These are phyloP conservation scores for Lordiphosa clarofinis DNA, from an alignment of 1,140 invertebrate species.

Conservation along the genomic window DNA sequence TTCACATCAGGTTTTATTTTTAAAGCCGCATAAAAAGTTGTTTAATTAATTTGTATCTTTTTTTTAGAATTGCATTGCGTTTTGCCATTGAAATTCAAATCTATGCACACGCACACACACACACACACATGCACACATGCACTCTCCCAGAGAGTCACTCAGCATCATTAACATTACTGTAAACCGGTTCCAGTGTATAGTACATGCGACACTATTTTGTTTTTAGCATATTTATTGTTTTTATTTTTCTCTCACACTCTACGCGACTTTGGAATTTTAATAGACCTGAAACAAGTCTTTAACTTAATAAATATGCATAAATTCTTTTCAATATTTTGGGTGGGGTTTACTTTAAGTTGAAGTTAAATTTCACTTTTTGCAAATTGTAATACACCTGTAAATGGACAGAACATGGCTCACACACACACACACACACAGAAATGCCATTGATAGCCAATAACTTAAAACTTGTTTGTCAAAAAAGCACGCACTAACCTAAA, in stretches of 20 bases:
- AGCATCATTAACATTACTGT: conserved; percentile 57
- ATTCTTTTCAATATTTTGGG: conserved; percentile 17
- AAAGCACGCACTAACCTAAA: conserved; percentile 59
- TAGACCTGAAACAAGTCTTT: conserved; percentile 42
- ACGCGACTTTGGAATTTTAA: conserved; percentile 42
- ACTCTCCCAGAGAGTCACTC: conserved; percentile 15
- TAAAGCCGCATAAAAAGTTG: conserved; percentile 21
- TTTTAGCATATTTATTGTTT: conserved; percentile 23
- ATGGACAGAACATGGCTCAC: conserved; percentile 19
- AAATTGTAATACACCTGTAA: conserved; percentile 22
- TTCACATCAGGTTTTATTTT: conserved; percentile 19
- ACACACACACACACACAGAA: conserved; percentile 2
- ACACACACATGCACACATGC: background rate
- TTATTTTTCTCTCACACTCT: conserved; percentile 27
- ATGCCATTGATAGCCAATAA: conserved; percentile 32
- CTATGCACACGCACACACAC: conserved; percentile 21
- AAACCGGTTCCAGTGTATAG: conserved; percentile 56
- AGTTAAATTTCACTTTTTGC: conserved; percentile 53
- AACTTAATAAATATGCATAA: conserved; percentile 22
- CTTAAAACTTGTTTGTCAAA: conserved; percentile 57
- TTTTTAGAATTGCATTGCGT: conserved; percentile 44
- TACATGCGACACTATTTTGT: conserved; percentile 38
- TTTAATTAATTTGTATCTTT: conserved; percentile 41
- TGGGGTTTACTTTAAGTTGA: background rate
- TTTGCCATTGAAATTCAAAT: conserved; percentile 53